Evolutionary conservation across 2,113 vertebrate species (phyloP).

Genomic region (Rhynchopsitta pachyrhyncha): DNA sequence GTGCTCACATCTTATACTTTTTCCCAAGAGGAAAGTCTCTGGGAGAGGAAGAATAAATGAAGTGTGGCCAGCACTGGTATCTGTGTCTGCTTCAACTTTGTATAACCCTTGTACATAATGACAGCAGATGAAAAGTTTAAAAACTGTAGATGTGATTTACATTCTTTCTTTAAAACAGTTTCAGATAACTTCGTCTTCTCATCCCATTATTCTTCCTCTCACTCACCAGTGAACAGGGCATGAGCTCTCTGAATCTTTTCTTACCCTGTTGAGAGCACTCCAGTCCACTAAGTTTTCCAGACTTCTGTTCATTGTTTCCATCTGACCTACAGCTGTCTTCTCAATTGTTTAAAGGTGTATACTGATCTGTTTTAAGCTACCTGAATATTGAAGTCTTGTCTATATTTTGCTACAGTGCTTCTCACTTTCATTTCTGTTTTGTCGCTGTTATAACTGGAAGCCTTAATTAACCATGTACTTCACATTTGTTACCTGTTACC

Average conservation of each 20-base stretch:
- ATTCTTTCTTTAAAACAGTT: not conserved
- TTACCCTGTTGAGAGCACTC: not conserved
- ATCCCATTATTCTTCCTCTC: not conserved
- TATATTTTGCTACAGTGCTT: conserved; percentile 49
- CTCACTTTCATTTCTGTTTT: conserved; percentile 57
- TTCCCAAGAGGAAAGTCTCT: not conserved
- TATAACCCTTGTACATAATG: not conserved
- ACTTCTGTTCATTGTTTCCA: not conserved
- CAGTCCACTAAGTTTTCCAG: not conserved
- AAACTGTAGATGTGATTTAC: not conserved
- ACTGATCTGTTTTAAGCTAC: conserved; percentile 12
- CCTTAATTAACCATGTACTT: conserved; percentile 61
- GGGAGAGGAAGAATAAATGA: not conserved
- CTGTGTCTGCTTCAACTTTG: not conserved
- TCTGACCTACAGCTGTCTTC: not conserved
- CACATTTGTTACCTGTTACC: conserved; percentile 65
- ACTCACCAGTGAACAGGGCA: not conserved
- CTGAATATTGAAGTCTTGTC: conserved; percentile 45
- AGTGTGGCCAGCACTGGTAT: not conserved
- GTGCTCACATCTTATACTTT: not conserved
- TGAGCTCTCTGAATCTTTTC: not conserved
- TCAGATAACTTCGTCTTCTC: not conserved
- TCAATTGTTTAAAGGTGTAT: not conserved
- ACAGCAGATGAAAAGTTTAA: not conserved
- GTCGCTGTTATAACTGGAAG: conserved; percentile 47